Base-by-base conservation (phyloP, 2,113 vertebrate species). In the Vombatus ursinus region DNA sequence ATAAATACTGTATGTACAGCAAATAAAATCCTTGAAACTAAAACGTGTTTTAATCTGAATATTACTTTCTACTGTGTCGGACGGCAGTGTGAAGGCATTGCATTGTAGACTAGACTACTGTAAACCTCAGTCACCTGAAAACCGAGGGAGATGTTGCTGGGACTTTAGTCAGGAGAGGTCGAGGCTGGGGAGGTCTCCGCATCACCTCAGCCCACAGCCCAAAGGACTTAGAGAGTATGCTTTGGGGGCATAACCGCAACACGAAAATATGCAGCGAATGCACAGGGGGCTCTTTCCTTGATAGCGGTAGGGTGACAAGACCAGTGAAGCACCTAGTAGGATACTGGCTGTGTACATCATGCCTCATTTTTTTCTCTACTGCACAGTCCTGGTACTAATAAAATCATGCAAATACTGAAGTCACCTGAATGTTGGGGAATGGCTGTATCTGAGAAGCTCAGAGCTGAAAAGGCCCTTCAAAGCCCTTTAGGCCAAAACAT, bases 361-460 rank as follows among this genome's bases (percentile, higher is more conserved):
- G 4, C 37, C 37, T 77, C 14, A 37, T 68, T 68, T 77, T 31
- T 19, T 77, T 77, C 61, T 77, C 37, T n/a, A 37, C 61, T n/a
- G 31, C 4, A 61, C 3, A 14, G 14, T n/a, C 14, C 0, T 4
- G 14, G 14, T 77, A 16, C 61, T n/a, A n/a, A 77, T n/a, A 16
- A n/a, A 77, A 77, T 19, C 61, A 14, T 12, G 19, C 68, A 16
- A n/a, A 77, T 8, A 14, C 61, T 0, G 3, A 25, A 77, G 37
- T n/a, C 68, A 19, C 14, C 1, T 5, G 61, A 19, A n/a, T 6
- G 1, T 0, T 5, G 31, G 37, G 61, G 14, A 19, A 0, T n/a
- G 61, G 37, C 31, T 77, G 4, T 16, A 1, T 16, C 31, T n/a
- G 1, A 16, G 68, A 77, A n/a, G 68, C 37, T n/a, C 37, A 19